A percentile compares a stretch with the other conserved stretches of the same genome.
Conservation (phyloP, 37 sponge, comb jelly and placozoan species). For the Amphimedon queenslandica region DNA sequence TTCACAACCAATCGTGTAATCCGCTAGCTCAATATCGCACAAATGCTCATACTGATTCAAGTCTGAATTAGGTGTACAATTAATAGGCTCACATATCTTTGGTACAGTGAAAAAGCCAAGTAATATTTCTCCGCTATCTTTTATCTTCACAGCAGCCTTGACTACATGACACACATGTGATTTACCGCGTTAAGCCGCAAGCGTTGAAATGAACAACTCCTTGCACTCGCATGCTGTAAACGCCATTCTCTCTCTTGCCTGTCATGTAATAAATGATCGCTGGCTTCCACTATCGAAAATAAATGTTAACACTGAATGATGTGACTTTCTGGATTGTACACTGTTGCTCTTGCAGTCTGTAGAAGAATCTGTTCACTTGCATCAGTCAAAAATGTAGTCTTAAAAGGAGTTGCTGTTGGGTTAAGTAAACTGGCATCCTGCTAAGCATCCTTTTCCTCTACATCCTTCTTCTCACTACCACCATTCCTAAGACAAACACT, state of each 20-base stretch:
- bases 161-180: conserved; percentile 33
- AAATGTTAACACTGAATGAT: background rate
- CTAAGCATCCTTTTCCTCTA: no score
- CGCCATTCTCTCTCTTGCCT: conserved; percentile 1
- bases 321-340: conserved; percentile 3
- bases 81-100: conserved; percentile 47
- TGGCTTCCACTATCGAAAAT: no score
- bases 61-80: conserved; percentile 12
- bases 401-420: background rate
- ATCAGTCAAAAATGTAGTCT: no score
- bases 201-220: background rate
- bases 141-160: background rate
- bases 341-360: conserved; percentile 26
- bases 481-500: no score
- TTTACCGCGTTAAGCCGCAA: conserved; percentile 7
- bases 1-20: conserved; percentile 1
- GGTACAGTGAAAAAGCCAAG: conserved; percentile 21
- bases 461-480: no score
- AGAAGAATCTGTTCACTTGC: conserved; percentile 8
- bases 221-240: conserved; percentile 10
- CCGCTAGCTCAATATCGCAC: conserved; percentile 36
- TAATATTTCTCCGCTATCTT: background rate
- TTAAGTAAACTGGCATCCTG: no score
- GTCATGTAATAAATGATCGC: conserved; percentile 40
- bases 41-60: conserved; percentile 5